A percentile compares a stretch with the other conserved stretches of the same genome.
These are phyloP conservation scores for Tupaia chinensis DNA, from an alignment of 2,113 vertebrate species.

Conservation along the genomic window DNA sequence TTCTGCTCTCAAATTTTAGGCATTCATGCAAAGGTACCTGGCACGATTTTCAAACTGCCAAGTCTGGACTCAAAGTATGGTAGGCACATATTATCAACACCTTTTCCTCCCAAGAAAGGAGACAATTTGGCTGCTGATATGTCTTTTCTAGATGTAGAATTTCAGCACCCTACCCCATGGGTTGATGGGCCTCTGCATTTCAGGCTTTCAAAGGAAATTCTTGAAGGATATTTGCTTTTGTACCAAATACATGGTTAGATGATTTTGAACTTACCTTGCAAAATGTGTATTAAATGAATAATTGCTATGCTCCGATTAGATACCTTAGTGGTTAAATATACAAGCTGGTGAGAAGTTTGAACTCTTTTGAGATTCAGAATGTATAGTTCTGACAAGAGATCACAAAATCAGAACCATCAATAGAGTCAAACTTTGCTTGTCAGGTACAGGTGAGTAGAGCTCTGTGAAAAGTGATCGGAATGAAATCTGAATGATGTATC, in stretches of 20 bases:
- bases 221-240: not conserved
- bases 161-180: too few species aligned
- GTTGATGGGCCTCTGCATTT: not conserved
- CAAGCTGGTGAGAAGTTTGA: not conserved
- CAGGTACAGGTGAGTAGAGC: not conserved
- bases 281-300: not conserved
- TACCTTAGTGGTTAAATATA: not conserved
- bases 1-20: too few species aligned
- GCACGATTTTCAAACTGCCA: too few species aligned
- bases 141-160: not conserved
- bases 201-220: not conserved
- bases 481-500: not conserved
- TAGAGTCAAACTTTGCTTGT: not conserved
- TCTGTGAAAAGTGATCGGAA: not conserved
- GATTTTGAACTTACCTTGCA: not conserved
- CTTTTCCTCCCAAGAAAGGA: too few species aligned
- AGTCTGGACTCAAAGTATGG: too few species aligned
- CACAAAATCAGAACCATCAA: not conserved
- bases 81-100: too few species aligned
- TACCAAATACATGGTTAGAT: not conserved
- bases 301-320: not conserved
- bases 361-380: not conserved
- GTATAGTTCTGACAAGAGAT: not conserved
- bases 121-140: not conserved
- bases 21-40: too few species aligned